These are phyloP conservation scores for Numenius arquata DNA, from an alignment of 2,113 vertebrate species.

Conservation along the genomic window DNA sequence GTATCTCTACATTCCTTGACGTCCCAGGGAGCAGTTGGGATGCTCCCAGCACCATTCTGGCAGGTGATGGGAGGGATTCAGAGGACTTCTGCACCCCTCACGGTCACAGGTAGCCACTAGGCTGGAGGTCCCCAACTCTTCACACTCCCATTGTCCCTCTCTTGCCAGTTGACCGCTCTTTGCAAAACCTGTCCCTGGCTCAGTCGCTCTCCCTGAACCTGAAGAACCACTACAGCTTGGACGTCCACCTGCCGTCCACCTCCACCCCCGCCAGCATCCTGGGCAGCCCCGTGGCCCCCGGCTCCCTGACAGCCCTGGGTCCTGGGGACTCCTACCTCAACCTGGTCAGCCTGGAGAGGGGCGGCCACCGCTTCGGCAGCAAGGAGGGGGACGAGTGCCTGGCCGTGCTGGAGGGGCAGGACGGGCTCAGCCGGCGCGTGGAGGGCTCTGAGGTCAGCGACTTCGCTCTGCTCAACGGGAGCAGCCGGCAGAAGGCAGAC, in stretches of 20 bases:
- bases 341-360: constrained; percentile 75
- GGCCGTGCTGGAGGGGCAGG: constrained; percentile 23
- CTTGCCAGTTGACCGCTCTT: constrained; percentile 66
- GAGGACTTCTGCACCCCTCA: not conserved
- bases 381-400: constrained; percentile 3
- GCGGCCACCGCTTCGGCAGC: not conserved
- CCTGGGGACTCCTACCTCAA: constrained; percentile 80
- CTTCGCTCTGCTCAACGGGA: not conserved
- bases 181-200: constrained; percentile 65
- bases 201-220: constrained; percentile 80
- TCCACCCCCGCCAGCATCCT: constrained; percentile 74
- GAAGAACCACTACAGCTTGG: constrained; percentile 82
- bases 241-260: constrained; percentile 74
- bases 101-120: not conserved
- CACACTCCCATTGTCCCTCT: not conserved
- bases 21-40: not conserved
- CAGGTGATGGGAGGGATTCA: not conserved
- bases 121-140: not conserved
- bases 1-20: not conserved
- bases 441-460: constrained; percentile 57
- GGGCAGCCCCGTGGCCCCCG: constrained; percentile 30
- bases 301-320: constrained; percentile 35
- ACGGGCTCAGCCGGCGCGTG: constrained; percentile 41
- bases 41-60: not conserved
- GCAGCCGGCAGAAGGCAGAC: constrained; percentile 1